These are phyloP conservation scores for Cyaniris semiargus DNA, from an alignment of 2,888 invertebrate species.

Conservation along the genomic window DNA sequence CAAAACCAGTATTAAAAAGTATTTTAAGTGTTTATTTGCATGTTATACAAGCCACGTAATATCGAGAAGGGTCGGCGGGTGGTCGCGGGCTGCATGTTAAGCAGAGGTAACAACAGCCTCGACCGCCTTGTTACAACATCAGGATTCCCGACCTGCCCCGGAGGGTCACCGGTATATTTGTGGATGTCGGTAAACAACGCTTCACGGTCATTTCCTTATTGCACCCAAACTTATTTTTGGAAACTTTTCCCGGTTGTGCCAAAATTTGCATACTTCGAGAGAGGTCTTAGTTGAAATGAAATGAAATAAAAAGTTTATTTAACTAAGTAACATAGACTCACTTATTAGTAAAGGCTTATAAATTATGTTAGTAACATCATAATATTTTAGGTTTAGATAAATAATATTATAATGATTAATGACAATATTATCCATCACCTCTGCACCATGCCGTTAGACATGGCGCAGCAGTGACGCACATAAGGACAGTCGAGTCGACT, in stretches of 20 bases:
- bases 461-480: too few relatives aligned
- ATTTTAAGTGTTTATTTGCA: slow-evolving; percentile 37
- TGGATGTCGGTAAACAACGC: slow-evolving; percentile 24
- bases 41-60: slow-evolving; percentile 55
- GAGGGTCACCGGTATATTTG: slow-evolving; percentile 29
- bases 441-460: too few relatives aligned
- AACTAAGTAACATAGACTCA: too few relatives aligned
- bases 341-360: too few relatives aligned
- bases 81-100: slow-evolving; percentile 60
- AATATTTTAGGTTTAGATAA: too few relatives aligned
- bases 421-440: too few relatives aligned
- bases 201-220: slow-evolving; percentile 29
- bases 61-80: slow-evolving; percentile 55
- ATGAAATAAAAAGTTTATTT: too few relatives aligned
- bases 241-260: not conserved
- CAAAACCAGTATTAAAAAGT: slow-evolving; percentile 22
- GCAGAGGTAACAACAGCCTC: slow-evolving; percentile 72
- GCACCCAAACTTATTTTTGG: slow-evolving; percentile 1
- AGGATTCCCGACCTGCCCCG: slow-evolving; percentile 39
- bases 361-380: too few relatives aligned
- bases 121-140: slow-evolving; percentile 72
- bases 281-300: too few relatives aligned
- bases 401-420: too few relatives aligned
- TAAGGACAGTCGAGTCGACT: too few relatives aligned
- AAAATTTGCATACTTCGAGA: not conserved